Conservation (phyloP, 2,113 vertebrate species). For the Eolophus roseicapilla region DNA sequence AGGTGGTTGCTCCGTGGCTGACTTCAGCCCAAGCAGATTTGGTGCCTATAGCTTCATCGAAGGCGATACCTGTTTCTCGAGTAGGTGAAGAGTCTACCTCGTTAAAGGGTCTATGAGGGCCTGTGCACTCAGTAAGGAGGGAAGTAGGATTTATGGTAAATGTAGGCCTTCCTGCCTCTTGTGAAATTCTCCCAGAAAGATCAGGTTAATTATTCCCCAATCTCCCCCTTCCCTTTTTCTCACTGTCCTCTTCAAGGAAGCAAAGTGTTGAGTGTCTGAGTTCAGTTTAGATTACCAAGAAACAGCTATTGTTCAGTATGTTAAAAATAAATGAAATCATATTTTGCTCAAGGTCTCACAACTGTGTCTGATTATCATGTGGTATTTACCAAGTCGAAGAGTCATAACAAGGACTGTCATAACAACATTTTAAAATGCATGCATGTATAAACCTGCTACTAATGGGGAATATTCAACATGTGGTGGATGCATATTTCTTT, state of each 20-base stretch:
- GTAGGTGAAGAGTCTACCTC: neutral
- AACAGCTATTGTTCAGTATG: conserved; percentile 52
- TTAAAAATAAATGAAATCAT: conserved; percentile 62
- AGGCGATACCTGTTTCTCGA: neutral
- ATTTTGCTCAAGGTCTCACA: conserved; percentile 64
- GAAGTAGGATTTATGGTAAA: neutral
- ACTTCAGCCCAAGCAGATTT: neutral
- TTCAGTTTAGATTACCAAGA: conserved; percentile 51
- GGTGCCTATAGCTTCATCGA: neutral
- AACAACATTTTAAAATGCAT: conserved; percentile 34
- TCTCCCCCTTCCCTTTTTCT: neutral
- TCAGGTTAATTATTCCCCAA: neutral
- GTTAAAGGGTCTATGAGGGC: neutral
- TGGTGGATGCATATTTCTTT: neutral
- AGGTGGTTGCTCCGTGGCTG: neutral
- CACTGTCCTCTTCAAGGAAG: neutral
- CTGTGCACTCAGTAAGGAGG: neutral
- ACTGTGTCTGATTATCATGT: conserved; percentile 58
- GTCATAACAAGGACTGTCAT: conserved; percentile 42
- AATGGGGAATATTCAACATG: neutral
- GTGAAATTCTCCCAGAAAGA: conserved; percentile 32
- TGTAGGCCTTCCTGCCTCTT: neutral
- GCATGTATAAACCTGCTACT: conserved; percentile 37
- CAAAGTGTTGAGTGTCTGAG: conserved; percentile 23
- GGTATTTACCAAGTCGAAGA: conserved; percentile 58